Evolutionary conservation across 2,797 vertebrate species (phyloP).

Genomic region (Prunella strophiata): DNA sequence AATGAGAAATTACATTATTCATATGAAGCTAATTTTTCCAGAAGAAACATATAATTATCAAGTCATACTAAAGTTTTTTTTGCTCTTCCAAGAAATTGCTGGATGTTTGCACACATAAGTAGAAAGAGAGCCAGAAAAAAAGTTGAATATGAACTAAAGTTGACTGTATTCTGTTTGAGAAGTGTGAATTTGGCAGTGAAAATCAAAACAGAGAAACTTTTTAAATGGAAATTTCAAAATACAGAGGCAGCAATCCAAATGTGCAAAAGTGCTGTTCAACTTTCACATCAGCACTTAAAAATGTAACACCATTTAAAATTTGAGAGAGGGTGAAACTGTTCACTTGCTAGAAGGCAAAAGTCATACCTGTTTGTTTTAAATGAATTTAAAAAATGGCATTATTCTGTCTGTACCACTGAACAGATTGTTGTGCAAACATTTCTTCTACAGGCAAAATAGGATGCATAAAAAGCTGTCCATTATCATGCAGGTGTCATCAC

Average conservation of each 20-base stretch:
- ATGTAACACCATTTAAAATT: background rate
- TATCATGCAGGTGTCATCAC: background rate
- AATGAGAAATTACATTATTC: background rate
- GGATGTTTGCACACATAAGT: background rate
- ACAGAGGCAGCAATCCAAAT: background rate
- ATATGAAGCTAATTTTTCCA: conserved; percentile 18
- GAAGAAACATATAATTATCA: background rate
- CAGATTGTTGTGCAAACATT: background rate
- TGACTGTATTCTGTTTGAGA: conserved; percentile 18
- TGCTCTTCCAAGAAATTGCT: conserved; percentile 11
- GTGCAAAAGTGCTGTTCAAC: background rate
- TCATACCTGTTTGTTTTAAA: background rate
- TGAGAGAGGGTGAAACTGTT: background rate
- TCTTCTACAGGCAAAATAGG: background rate
- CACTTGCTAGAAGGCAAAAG: background rate
- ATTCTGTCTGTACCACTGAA: background rate
- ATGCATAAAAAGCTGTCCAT: background rate
- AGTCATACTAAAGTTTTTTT: background rate
- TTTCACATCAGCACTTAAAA: background rate
- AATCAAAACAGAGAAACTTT: conserved; percentile 28
- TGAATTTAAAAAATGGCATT: background rate
- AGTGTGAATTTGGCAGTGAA: conserved; percentile 28
- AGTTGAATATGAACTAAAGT: background rate
- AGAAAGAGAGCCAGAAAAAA: conserved; percentile 3
- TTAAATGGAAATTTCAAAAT: background rate